Conservation (phyloP, 1,140 invertebrate genomes). For the Lordiphosa clarofinis region DNA sequence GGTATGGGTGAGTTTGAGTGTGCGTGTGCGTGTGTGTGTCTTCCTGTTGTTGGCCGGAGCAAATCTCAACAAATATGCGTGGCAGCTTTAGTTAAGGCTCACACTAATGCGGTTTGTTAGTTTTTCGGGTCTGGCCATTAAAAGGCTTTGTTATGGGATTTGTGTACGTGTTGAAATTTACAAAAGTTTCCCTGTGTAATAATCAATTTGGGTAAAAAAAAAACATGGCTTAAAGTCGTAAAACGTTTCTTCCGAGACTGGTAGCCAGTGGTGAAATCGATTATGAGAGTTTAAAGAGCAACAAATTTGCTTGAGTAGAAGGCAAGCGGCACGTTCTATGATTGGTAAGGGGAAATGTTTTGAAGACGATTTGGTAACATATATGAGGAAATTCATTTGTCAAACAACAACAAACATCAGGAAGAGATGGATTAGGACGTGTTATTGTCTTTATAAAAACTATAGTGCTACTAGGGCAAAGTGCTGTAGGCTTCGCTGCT, state of each 20-base stretch:
- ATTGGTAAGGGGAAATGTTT: no score
- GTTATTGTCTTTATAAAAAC: no score
- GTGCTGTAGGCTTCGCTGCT: no score
- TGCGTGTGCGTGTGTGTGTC: slow-evolving; percentile 56
- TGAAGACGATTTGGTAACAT: no score
- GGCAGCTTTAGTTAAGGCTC: slow-evolving; percentile 60
- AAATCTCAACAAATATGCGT: slow-evolving; percentile 70
- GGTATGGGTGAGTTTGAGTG: neutral
- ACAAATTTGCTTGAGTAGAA: slow-evolving; percentile 41
- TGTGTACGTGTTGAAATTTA: slow-evolving; percentile 76
- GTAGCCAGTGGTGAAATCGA: slow-evolving; percentile 42
- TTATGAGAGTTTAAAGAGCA: slow-evolving; percentile 63
- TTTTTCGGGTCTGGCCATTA: slow-evolving; percentile 68
- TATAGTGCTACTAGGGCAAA: no score
- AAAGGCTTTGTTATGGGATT: slow-evolving; percentile 75
- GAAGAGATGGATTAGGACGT: no score
- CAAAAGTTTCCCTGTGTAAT: slow-evolving; percentile 51
- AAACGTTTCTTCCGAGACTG: slow-evolving; percentile 35
- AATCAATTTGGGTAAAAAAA: slow-evolving; percentile 71
- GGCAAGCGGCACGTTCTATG: no score
- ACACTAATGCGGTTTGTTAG: slow-evolving; percentile 73
- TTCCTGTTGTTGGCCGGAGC: slow-evolving; percentile 38
- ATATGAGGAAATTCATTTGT: no score
- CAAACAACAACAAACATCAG: no score
- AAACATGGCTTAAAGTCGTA: slow-evolving; percentile 68